Evolutionary conservation across 2,113 vertebrate genomes (phyloP), one percentile per base, ranked within the genome.

Genomic region (Morone chrysops): DNA sequence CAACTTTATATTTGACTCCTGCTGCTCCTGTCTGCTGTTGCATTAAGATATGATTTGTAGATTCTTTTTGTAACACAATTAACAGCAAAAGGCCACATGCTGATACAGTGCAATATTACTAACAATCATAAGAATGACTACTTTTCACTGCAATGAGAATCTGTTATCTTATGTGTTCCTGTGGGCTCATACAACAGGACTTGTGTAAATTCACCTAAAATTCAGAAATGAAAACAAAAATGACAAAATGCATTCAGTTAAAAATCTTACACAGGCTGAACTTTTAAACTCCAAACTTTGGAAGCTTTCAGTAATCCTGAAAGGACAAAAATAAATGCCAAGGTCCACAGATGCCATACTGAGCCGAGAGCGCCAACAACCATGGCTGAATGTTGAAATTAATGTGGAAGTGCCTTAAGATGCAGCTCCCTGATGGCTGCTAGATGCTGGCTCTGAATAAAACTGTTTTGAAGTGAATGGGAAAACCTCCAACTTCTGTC

Each of bases 371-470:
- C 53, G n/a, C 73, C 82, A 86, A 51, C 73, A 79, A 60, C 65
- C 61, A 54, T 9, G 61, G 73, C 61, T 82, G 76, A 81, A 60
- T 70, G 68, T 68, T 83, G 76, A 87, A 89, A 88, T 90, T 10
- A 85, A 74, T 81, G 70, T 84, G 66, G 69, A 84, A 74, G 74
- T 40, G 77, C 76, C 65, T 83, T 71, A 87, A 92, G 84, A 89
- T 85, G 79, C 73, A 57, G 54, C 70, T 86, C 82, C 81, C 86
- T 59, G 74, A 88, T 80, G 83, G 76, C 78, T 78, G 80, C 76
- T 66, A 45, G 85, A 81, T 81, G 73, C 83, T 83, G 87, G 79
- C 79, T 83, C 70, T 53, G 76, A 88, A 79, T 81, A 83, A 80
- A 90, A 72, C 43, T 50, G 75, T 78, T 89, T 73, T 85, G 87